A percentile compares a stretch with the other conserved stretches of the same genome.
Conservation (phyloP, 2,113 vertebrate species). For the Heterochromis multidens region DNA sequence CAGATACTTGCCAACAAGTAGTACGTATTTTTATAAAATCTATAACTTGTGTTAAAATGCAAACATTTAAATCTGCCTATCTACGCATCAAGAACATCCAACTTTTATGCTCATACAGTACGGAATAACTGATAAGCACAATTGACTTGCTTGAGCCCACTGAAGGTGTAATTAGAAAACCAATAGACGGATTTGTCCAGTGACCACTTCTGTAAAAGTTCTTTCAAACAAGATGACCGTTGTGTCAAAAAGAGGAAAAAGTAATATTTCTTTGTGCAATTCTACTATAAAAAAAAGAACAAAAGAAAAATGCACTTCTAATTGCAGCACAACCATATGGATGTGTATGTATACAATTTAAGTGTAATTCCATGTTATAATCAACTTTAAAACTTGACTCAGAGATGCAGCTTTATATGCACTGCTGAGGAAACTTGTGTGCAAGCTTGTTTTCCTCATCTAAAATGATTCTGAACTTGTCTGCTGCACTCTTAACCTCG, state of each 20-base stretch:
- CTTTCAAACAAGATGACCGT: no score
- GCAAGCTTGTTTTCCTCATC: slow-evolving; percentile 1
- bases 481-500: slow-evolving; percentile 52
- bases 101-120: background rate
- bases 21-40: background rate
- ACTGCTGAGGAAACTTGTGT: background rate
- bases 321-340: background rate
- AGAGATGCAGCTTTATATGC: background rate
- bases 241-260: no score
- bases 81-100: background rate
- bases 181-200: no score
- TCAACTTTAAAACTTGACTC: background rate
- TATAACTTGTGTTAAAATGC: background rate
- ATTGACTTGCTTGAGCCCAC: no score
- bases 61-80: background rate
- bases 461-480: slow-evolving; percentile 43
- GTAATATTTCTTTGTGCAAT: no score
- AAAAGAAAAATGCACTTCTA: background rate
- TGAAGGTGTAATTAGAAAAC: no score
- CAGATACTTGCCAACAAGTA: background rate
- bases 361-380: background rate
- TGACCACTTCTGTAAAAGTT: no score
- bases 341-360: background rate
- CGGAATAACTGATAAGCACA: background rate
- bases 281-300: background rate